Conservation (phyloP, 2,113 vertebrate genomes). For the Oryzias curvinotus region DNA sequence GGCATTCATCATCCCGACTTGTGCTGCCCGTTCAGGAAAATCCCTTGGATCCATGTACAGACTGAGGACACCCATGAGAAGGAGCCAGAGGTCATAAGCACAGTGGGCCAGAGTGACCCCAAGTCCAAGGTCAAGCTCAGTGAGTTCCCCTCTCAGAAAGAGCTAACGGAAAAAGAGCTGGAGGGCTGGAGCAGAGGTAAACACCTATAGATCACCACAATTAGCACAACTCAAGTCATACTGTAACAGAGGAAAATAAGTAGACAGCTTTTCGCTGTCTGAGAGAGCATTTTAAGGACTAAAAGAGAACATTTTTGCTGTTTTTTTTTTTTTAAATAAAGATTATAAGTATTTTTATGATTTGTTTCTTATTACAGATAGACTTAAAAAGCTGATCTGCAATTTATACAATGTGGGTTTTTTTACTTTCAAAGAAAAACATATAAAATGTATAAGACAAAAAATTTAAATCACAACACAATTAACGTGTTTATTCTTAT, state of each 20-base stretch:
- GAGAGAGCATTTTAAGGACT: no score
- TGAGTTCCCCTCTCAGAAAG: conserved; percentile 87
- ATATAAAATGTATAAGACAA: not conserved
- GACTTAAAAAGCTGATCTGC: no score
- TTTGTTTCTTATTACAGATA: no score
- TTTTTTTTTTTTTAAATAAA: no score
- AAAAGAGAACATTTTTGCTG: no score
- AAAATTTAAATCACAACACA: not conserved
- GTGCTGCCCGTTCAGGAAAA: conserved; percentile 81
- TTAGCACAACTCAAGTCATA: not conserved
- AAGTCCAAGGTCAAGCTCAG: conserved; percentile 88
- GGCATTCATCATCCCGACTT: not conserved
- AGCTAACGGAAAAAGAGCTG: conserved; percentile 89
- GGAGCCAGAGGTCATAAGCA: conserved; percentile 93
- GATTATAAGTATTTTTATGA: no score
- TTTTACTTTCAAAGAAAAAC: no score
- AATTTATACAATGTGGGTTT: no score
- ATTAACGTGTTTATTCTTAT: not conserved
- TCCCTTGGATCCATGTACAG: conserved; percentile 95
- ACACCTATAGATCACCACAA: not conserved
- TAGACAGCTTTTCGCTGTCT: no score
- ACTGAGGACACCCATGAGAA: conserved; percentile 95
- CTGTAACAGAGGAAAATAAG: no score
- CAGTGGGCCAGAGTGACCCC: conserved; percentile 89
- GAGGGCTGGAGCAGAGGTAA: conserved; percentile 87